These are phyloP conservation scores for Parapristionchus giblindavisi DNA, from an alignment of 2,888 invertebrate genomes.

Conservation along the genomic window DNA sequence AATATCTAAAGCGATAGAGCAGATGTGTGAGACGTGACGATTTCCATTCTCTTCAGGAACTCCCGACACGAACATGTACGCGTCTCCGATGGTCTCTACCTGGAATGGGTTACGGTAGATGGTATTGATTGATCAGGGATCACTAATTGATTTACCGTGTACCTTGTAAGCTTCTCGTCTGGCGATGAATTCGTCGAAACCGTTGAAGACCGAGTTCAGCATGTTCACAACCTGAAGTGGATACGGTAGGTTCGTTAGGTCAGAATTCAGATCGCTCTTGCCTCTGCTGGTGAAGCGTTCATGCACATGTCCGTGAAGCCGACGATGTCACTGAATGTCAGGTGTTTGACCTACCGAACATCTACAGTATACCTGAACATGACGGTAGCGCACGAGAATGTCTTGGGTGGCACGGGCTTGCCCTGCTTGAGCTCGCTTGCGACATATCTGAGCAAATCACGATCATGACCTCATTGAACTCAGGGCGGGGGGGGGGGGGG, in stretches of 20 bases:
- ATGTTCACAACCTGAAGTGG: slow-evolving; percentile 51
- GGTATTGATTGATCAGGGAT: not conserved
- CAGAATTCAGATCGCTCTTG: slow-evolving; percentile 29
- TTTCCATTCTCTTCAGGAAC: slow-evolving; percentile 67
- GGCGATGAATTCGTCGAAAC: slow-evolving; percentile 65
- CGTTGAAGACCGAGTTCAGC: slow-evolving; percentile 64
- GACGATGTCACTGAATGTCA: slow-evolving; percentile 64
- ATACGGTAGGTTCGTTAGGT: not conserved
- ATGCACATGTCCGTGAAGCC: slow-evolving; percentile 65
- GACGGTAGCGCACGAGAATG: slow-evolving; percentile 62
- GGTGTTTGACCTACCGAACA: not conserved
- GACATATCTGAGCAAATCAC: slow-evolving; percentile 62
- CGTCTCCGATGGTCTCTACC: slow-evolving; percentile 68
- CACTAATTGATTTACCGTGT: not conserved
- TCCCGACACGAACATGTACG: slow-evolving; percentile 67
- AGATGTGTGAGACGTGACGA: slow-evolving; percentile 61
- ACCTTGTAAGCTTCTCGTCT: slow-evolving; percentile 60
- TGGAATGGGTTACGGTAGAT: slow-evolving; percentile 39
- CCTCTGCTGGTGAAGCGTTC: slow-evolving; percentile 61
- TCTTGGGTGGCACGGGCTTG: slow-evolving; percentile 65
- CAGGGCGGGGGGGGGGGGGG: too few species aligned
- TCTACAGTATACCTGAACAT: slow-evolving; percentile 53
- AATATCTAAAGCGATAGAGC: slow-evolving; percentile 62
- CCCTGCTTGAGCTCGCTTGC: slow-evolving; percentile 66
- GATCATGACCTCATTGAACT: too few species aligned